Evolutionary conservation across 2,888 invertebrate genomes (phyloP).

Genomic region (Noctua janthe): DNA sequence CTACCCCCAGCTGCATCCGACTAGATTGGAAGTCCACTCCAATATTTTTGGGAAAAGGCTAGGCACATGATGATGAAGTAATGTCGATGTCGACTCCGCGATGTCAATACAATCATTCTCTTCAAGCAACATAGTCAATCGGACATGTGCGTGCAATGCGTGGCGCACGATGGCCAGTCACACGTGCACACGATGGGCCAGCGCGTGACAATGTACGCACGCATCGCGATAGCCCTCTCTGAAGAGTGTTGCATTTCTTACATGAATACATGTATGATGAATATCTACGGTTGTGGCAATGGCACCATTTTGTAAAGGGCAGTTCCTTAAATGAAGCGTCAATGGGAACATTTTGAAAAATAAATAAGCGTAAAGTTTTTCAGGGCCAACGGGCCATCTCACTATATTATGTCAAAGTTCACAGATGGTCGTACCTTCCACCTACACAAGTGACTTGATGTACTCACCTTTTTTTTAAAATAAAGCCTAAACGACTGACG

Average conservation of each 20-base stretch:
- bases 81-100: background rate
- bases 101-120: background rate
- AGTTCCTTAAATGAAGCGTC: constrained; percentile 14
- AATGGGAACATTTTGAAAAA: constrained; percentile 13
- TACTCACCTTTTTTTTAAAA: background rate
- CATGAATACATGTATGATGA: constrained; percentile 14
- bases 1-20: background rate
- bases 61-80: background rate
- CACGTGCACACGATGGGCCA: constrained; percentile 34
- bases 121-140: background rate
- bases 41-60: background rate
- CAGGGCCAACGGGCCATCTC: constrained; percentile 22
- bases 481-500: background rate
- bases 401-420: constrained; percentile 5
- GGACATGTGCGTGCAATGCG: constrained; percentile 22
- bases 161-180: constrained; percentile 21
- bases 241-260: constrained; percentile 31
- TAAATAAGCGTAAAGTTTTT: constrained; percentile 4
- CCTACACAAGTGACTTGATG: background rate
- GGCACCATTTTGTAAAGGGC: constrained; percentile 54
- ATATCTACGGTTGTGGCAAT: constrained; percentile 38
- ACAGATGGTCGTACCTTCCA: constrained; percentile 6
- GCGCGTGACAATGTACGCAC: constrained; percentile 49
- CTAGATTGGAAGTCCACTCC: background rate
- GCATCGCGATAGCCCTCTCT: constrained; percentile 54